phyloP scores from a whole-genome alignment of 2,888 invertebrate species.

The Rhagophthalmus giganteus region DNA sequence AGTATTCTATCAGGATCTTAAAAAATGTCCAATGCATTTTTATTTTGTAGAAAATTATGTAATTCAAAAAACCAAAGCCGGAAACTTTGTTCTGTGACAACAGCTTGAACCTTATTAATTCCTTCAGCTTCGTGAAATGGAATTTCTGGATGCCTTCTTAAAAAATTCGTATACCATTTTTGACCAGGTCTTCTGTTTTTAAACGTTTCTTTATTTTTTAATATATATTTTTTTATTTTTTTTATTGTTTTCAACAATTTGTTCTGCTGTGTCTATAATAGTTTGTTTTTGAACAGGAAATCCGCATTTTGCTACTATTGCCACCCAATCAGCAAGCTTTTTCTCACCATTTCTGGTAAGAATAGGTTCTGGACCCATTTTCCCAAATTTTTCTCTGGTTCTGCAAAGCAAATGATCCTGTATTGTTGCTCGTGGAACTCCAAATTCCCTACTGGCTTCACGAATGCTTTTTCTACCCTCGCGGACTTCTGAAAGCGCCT shows the following conservation, averaged over 20 bases:
- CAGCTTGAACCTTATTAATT: neutral
- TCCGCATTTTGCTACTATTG: neutral
- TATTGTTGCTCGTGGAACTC: neutral
- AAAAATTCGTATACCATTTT: too few relatives aligned
- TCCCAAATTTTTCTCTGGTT: neutral
- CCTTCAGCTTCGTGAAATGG: too few relatives aligned
- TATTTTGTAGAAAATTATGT: too few relatives aligned
- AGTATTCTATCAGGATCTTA: too few relatives aligned
- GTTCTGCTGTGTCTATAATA: too few relatives aligned
- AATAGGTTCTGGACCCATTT: conserved; percentile 1
- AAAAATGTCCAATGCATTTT: too few relatives aligned
- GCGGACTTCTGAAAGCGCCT: neutral
- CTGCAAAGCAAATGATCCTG: neutral
- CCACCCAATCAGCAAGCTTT: conserved; percentile 1
- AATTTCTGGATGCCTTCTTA: too few relatives aligned
- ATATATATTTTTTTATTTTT: neutral
- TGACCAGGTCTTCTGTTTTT: too few relatives aligned
- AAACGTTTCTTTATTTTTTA: too few relatives aligned
- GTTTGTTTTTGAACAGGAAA: too few relatives aligned
- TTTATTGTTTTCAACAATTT: too few relatives aligned
- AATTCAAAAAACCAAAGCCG: too few relatives aligned
- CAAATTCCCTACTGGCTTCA: neutral
- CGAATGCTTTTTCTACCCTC: conserved; percentile 2
- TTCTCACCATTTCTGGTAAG: neutral
- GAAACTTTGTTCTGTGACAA: neutral